Base-by-base conservation (phyloP, 2,797 vertebrate genomes). In the Sciurus vulgaris region DNA sequence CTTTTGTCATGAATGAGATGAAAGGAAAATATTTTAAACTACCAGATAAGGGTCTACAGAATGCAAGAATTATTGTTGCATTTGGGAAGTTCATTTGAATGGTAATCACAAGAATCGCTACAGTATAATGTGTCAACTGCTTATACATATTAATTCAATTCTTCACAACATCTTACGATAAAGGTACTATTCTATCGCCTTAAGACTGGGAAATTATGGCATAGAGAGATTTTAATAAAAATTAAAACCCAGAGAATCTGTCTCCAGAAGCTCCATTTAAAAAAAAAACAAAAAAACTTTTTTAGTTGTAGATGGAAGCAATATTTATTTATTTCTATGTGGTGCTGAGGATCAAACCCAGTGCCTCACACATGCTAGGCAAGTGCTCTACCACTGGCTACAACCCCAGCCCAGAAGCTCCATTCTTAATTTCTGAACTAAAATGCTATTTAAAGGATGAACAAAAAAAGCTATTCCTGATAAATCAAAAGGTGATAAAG, bases 341-440 rank as follows among this genome's bases (percentile, higher is more conserved):
- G 38, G 38, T 38, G 38, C 38, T 38, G 38, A 38, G 38, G 38
- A 38, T 38, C 38, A 38, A 38, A 38, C 38, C 38, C 38, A 38
- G 38, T 38, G 38, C 38, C 38, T 38, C 38, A 38, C 38, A 38
- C 38, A 38, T 38, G 38, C 38, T 38, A 38, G 38, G 38, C 38
- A 38, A 38, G 38, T 38, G 38, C 38, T 38, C 38, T 38, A 38
- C 5, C 38, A 38, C 38, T 38, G 38, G 38, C 38, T 38, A 38
- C 38, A 38, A 38, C 38, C 38, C 38, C 38, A 38, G 38, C 38
- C 38, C 38, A 38, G 38, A 38, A 38, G 38, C 38, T 38, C 38
- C 38, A 4, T 73, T 91, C 84, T 78, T 87, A 84, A 94, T 30
- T 84, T 91, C 33, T 41, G 74, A 91, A 69, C 35, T 51, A 89